Percentiles rank a stretch among this genome's conserved stretches.
Evolutionary conservation across 2,113 vertebrate genomes (phyloP).

Genomic region (Siphamia tubifer): DNA sequence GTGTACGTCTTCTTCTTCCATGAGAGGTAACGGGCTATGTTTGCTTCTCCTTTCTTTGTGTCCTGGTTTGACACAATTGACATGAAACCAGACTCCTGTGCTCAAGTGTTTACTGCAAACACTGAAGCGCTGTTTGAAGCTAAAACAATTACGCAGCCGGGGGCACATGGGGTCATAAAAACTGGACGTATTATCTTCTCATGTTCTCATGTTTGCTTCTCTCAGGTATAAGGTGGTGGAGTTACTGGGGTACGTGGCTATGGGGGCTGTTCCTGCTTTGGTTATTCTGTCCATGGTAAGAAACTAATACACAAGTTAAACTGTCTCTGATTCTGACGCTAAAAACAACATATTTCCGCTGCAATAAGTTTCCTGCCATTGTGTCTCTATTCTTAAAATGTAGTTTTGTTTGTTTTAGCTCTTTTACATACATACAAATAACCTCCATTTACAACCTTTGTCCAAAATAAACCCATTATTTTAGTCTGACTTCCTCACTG

Average conservation of each 20-base stretch:
- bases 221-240: constrained; percentile 92
- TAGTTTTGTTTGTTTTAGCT: background rate
- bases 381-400: background rate
- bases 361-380: constrained; percentile 39
- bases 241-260: constrained; percentile 87
- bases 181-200: background rate
- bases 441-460: background rate
- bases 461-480: background rate
- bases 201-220: constrained; percentile 4
- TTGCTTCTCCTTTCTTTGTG: background rate
- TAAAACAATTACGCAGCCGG: background rate
- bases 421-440: background rate
- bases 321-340: background rate
- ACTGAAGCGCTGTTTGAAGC: constrained; percentile 7
- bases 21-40: constrained; percentile 79
- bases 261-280: constrained; percentile 90
- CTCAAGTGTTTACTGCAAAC: constrained; percentile 34
- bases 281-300: constrained; percentile 95
- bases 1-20: constrained; percentile 91
- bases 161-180: background rate
- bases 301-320: no score
- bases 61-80: constrained; percentile 2
- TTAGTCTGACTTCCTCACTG: background rate
- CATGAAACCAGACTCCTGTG: constrained; percentile 13
- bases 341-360: background rate